phyloP scores from a whole-genome alignment of 2,888 invertebrate species.

The Troglohyphantes excavatus region DNA sequence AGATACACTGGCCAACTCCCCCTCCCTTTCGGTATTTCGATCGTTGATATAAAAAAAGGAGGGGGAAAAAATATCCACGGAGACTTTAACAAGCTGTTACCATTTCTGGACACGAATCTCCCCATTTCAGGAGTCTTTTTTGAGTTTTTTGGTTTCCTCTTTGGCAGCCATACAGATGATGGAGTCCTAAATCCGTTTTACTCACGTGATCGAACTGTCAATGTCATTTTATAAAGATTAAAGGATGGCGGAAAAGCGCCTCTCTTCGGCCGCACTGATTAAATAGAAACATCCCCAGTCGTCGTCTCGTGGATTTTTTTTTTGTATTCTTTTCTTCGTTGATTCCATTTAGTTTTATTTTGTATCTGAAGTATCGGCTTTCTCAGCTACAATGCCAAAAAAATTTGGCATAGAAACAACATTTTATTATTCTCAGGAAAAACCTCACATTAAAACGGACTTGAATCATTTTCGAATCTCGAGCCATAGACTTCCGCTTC shows the following conservation, averaged over 20 bases:
- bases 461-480: too few relatives aligned
- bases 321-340: too few relatives aligned
- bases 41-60: constrained; percentile 13
- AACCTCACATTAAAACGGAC: too few relatives aligned
- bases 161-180: not conserved
- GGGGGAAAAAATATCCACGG: not conserved
- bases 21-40: constrained; percentile 33
- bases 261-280: too few relatives aligned
- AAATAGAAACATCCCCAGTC: too few relatives aligned
- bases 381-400: too few relatives aligned
- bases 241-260: not conserved
- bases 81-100: constrained; percentile 57
- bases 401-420: too few relatives aligned
- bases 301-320: too few relatives aligned
- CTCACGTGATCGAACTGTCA: constrained; percentile 22
- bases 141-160: not conserved
- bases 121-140: constrained; percentile 1
- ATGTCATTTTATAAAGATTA: not conserved
- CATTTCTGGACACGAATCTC: constrained; percentile 37
- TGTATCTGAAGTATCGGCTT: too few relatives aligned
- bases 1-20: constrained; percentile 1
- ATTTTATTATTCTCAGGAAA: too few relatives aligned
- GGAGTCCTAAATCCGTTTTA: constrained; percentile 2
- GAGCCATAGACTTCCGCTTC: too few relatives aligned
- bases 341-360: too few relatives aligned